Evolutionary conservation across 2,888 invertebrate genomes (phyloP).

Genomic region (Drosophila histrio): DNA sequence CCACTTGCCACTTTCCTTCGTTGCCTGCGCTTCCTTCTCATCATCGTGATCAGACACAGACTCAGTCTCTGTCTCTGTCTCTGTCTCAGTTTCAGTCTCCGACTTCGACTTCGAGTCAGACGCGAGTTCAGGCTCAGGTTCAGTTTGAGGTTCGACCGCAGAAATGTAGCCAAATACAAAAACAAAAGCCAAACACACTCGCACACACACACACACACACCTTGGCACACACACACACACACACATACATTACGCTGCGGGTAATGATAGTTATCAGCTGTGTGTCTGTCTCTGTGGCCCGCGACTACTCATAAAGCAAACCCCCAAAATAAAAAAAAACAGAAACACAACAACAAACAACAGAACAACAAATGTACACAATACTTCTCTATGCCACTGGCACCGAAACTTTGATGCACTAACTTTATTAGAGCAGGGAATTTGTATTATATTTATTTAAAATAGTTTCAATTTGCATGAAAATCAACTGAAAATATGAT

Average conservation of each 20-base stretch:
- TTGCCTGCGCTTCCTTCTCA: slow-evolving; percentile 23
- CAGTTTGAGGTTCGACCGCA: slow-evolving; percentile 48
- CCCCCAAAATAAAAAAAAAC: too few relatives aligned
- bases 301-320: slow-evolving; percentile 65
- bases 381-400: slow-evolving; percentile 5
- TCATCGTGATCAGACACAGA: slow-evolving; percentile 31
- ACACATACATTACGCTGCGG: slow-evolving; percentile 50
- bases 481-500: too few relatives aligned
- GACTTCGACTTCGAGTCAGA: slow-evolving; percentile 7
- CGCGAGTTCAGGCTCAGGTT: slow-evolving; percentile 14
- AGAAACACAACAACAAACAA: too few relatives aligned
- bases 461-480: too few relatives aligned
- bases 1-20: slow-evolving; percentile 23
- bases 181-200: slow-evolving; percentile 41
- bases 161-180: slow-evolving; percentile 49
- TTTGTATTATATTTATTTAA: not conserved
- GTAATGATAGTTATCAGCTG: slow-evolving; percentile 80
- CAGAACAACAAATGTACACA: slow-evolving; percentile 12
- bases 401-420: slow-evolving; percentile 30
- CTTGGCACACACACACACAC: slow-evolving; percentile 15
- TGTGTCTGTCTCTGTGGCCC: slow-evolving; percentile 46
- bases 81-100: slow-evolving; percentile 19
- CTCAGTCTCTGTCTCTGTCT: slow-evolving; percentile 24
- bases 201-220: slow-evolving; percentile 22
- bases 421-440: not conserved